These are phyloP conservation scores for Acrocera orbiculus DNA, from an alignment of 2,888 invertebrate species.

Conservation along the genomic window DNA sequence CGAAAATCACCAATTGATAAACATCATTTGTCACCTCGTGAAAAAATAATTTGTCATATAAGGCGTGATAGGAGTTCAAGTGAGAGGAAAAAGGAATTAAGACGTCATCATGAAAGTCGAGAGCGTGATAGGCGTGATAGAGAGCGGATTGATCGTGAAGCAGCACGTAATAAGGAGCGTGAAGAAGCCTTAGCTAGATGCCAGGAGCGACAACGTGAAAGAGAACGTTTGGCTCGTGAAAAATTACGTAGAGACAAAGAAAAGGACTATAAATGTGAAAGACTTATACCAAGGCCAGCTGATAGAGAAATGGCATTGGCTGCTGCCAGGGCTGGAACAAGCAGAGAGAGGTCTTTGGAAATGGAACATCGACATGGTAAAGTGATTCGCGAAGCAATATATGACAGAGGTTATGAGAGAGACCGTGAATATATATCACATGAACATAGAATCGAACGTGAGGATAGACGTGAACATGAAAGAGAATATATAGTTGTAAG, in stretches of 20 bases:
- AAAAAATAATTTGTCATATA: conserved; percentile 28
- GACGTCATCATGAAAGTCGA: conserved; percentile 25
- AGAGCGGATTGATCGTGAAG: conserved; percentile 36
- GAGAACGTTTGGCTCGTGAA: conserved; percentile 32
- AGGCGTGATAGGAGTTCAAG: conserved; percentile 26
- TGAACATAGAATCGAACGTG: conserved; percentile 22
- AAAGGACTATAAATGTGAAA: conserved; percentile 36
- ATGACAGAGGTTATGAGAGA: conserved; percentile 18
- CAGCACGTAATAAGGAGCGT: conserved; percentile 41
- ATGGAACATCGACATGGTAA: conserved; percentile 14
- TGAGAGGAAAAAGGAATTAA: conserved; percentile 17
- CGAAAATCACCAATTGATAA: conserved; percentile 16
- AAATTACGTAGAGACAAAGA: conserved; percentile 33
- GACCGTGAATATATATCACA: conserved; percentile 16
- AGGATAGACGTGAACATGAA: conserved; percentile 22
- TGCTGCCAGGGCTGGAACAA: conserved; percentile 29
- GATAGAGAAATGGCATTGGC: conserved; percentile 44
- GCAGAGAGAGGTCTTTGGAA: conserved; percentile 23
- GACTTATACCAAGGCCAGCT: conserved; percentile 43
- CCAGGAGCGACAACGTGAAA: conserved; percentile 41
- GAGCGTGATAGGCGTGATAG: conserved; percentile 41
- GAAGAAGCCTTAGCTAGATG: conserved; percentile 49
- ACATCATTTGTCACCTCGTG: conserved; percentile 26
- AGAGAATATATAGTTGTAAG: conserved; percentile 19
- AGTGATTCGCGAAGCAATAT: conserved; percentile 6